phyloP scores from a whole-genome alignment of 92 coral and sea anemone species.

The Plumapathes pennacea region DNA sequence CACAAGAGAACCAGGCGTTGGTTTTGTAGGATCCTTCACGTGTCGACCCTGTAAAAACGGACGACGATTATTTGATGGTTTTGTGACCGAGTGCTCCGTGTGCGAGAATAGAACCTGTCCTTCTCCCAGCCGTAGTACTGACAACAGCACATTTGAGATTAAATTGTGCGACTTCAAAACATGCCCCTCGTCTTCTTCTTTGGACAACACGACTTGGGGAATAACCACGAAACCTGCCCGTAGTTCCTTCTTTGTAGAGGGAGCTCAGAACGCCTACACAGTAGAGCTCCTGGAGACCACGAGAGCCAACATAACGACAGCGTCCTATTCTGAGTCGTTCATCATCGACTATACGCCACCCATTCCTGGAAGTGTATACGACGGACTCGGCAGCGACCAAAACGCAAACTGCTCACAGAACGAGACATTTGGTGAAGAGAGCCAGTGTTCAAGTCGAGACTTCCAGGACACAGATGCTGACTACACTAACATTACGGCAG shows the following conservation, averaged over 20 bases:
- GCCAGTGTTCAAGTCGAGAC: conserved; percentile 89
- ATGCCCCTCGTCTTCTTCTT: conserved; percentile 33
- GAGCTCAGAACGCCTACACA: conserved; percentile 66
- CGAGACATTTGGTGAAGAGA: conserved; percentile 85
- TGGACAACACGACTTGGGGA: conserved; percentile 55
- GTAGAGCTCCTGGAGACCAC: conserved; percentile 70
- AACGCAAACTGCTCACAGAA: conserved; percentile 81
- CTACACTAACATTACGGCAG: conserved; percentile 81
- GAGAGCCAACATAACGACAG: conserved; percentile 63
- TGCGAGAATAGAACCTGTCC: conserved; percentile 62
- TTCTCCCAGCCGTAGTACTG: conserved; percentile 38
- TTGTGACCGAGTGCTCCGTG: conserved; percentile 61
- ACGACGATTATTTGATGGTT: conserved; percentile 79
- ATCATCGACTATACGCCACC: conserved; percentile 89
- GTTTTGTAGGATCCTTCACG: conserved; percentile 35
- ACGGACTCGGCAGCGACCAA: conserved; percentile 88
- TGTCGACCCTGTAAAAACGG: conserved; percentile 81
- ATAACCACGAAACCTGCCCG: conserved; percentile 29
- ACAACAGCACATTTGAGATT: conserved; percentile 62
- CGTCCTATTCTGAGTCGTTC: conserved; percentile 68
- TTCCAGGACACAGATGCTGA: conserved; percentile 89
- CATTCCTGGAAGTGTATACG: conserved; percentile 80
- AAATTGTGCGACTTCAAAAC: conserved; percentile 38
- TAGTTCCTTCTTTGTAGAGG: conserved; percentile 68
- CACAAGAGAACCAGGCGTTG: conserved; percentile 39